These are phyloP conservation scores for Seriola quinqueradiata DNA, from an alignment of 2,113 vertebrate species.

Conservation along the genomic window DNA sequence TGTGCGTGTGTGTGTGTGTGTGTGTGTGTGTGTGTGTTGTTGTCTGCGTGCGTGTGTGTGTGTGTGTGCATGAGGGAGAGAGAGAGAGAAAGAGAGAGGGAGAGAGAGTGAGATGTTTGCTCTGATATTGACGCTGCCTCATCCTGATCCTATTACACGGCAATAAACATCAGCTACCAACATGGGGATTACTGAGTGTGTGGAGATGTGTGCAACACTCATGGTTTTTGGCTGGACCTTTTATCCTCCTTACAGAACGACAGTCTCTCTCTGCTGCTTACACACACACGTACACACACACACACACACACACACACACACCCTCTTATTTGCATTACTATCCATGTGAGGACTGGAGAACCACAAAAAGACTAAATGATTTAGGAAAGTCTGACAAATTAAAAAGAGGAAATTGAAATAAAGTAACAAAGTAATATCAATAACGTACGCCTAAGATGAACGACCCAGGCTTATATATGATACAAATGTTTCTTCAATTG, in stretches of 20 bases:
- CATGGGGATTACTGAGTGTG: constrained; percentile 84
- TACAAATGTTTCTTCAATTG: too few relatives aligned
- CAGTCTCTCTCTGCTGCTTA: background rate
- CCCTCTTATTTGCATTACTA: background rate
- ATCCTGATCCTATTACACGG: constrained; percentile 91
- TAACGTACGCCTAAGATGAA: too few relatives aligned
- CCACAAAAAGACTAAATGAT: background rate
- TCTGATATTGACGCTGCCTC: constrained; percentile 88
- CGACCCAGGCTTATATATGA: too few relatives aligned
- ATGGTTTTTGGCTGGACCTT: constrained; percentile 71
- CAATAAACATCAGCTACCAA: constrained; percentile 88
- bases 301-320: background rate
- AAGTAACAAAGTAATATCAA: background rate
- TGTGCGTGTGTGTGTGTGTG: constrained; percentile 41
- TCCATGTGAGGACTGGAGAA: constrained; percentile 1
- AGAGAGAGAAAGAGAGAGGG: background rate
- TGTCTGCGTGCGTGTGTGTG: constrained; percentile 37
- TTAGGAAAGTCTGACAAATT: background rate
- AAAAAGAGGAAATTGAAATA: background rate
- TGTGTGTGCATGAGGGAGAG: constrained; percentile 2
- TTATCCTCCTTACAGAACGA: constrained; percentile 55
- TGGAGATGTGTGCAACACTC: constrained; percentile 52
- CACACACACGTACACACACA: background rate
- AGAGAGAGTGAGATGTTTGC: constrained; percentile 82
- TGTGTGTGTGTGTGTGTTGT: constrained; percentile 34